Evolutionary conservation across 2,888 invertebrate species (phyloP), one percentile per base, ranked within the genome.

Genomic region (Aethes cnicana): DNA sequence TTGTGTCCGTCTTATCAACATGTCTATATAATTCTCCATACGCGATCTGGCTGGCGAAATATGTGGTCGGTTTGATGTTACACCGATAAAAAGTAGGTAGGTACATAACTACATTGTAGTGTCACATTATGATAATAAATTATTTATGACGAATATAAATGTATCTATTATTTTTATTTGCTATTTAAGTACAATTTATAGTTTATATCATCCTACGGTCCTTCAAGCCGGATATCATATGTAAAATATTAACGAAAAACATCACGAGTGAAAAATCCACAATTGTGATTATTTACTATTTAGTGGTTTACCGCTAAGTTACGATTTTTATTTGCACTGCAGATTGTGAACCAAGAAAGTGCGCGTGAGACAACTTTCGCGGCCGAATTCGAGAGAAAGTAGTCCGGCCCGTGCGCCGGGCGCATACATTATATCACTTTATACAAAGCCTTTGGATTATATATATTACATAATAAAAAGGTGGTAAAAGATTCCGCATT

Each of bases 361-460:
- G 77, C 72, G 83, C 78, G 72, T 68, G 72, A 86, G 81, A 79
- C 85, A 84, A 87, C 89, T 89, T 89, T 89, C 89, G 84, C 88
- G 87, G 75, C 87, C 87, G 84, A 89, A 88, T 87, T 88, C 83
- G 70, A 87, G 89, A 84, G 89, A 89, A 88, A 88, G 89, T 86
- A 84, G 87, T 81, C 71, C 88, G 81, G 75, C 69, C 77, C 75
- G 58, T 41, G 44, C 63, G 69, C 69, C 47, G 30, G 47, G 67
- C 75, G 84, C 81, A 84, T 86, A 81, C 77, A 82, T 88, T 88
- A 87, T 88, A 88, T 88, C 84, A 86, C 76, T 79, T 78, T 74
- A 85, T 83, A 77, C 72, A 76, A 71, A 64, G 57, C 52, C 70
- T 68, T 68, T 61, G 75, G 76, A 81, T 88, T 88, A 87, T 84